These are phyloP conservation scores for Campoletis sonorensis DNA, from an alignment of 1,140 invertebrate genomes.

Conservation along the genomic window DNA sequence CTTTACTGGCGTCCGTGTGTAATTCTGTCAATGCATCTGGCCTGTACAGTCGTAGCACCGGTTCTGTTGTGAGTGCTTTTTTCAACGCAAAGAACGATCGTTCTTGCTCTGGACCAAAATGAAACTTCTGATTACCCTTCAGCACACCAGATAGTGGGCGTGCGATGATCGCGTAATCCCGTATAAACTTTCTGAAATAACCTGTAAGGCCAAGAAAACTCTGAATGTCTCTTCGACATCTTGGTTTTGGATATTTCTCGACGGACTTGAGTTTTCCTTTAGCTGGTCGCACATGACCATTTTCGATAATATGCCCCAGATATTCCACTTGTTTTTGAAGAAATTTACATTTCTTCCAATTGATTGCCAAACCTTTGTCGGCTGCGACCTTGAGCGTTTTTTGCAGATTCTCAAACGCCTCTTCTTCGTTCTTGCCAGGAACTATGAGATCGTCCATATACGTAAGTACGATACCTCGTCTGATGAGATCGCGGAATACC, in stretches of 20 bases:
- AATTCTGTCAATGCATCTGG: slow-evolving; percentile 58
- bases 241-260: slow-evolving; percentile 66
- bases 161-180: slow-evolving; percentile 56
- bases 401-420: slow-evolving; percentile 53
- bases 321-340: slow-evolving; percentile 42
- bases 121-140: slow-evolving; percentile 52
- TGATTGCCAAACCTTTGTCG: slow-evolving; percentile 57
- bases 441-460: slow-evolving; percentile 67
- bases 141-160: slow-evolving; percentile 56
- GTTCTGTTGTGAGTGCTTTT: slow-evolving; percentile 41
- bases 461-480: slow-evolving; percentile 36
- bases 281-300: slow-evolving; percentile 66
- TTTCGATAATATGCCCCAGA: too few species aligned
- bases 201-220: slow-evolving; percentile 66
- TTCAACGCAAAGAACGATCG: slow-evolving; percentile 52
- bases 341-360: slow-evolving; percentile 65
- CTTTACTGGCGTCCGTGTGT: slow-evolving; percentile 63
- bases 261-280: slow-evolving; percentile 69
- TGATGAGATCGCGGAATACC: slow-evolving; percentile 52
- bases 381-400: slow-evolving; percentile 48
- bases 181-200: slow-evolving; percentile 64
- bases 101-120: slow-evolving; percentile 47
- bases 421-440: slow-evolving; percentile 50
- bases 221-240: slow-evolving; percentile 68
- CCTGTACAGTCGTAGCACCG: slow-evolving; percentile 59